Base-by-base conservation (phyloP, 2,888 invertebrate species). In the Ectemnius cavifrons region DNA sequence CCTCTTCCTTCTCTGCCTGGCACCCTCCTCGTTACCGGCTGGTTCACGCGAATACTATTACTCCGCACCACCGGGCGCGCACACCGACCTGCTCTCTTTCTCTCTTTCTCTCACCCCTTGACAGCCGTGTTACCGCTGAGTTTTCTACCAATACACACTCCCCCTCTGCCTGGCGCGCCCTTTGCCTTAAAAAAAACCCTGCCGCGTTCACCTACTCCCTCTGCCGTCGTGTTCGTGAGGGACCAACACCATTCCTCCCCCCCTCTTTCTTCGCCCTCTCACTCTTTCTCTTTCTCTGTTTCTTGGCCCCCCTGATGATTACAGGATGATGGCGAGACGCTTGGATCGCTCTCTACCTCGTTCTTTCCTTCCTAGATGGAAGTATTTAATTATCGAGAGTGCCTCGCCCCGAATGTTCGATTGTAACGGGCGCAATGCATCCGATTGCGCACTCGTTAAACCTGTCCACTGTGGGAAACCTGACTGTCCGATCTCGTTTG, bases 121-220 rank as follows among this genome's bases (percentile, higher is more conserved):
- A 58, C 75, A 45, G 67, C 75, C 49, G 67, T 66, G 80, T 82
- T 82, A 79, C 82, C 75, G 82, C 78, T 73, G 73, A 71, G 78
- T 79, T 81, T 74, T 77, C 37, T 37, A 37, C 37, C 37, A 37
- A 37, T 37, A 37, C 37, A 23, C 23, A 23, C 23, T 23, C 77
- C 75, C 81, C 78, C 75, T 67, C 69, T 6, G 62, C 37, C 60
- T 63, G 57, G 64, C 75, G 77, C 76, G 61, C 71, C 78, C 78
- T 75, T 80, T 23, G 28, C 46, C 57, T 28, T 68, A 27, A 68
- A 67, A 68, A 67, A 27, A 68, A 67, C 72, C 72, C 72, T 74
- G 69, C 59, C 71, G 62, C 47, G 58, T 66, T 28, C 20, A 27
- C 45, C 6, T 28, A 13, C 18, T 16, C 56, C 71, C 59, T 46